phyloP scores from a whole-genome alignment of 2,113 vertebrate genomes.

The Eidolon helvum region DNA sequence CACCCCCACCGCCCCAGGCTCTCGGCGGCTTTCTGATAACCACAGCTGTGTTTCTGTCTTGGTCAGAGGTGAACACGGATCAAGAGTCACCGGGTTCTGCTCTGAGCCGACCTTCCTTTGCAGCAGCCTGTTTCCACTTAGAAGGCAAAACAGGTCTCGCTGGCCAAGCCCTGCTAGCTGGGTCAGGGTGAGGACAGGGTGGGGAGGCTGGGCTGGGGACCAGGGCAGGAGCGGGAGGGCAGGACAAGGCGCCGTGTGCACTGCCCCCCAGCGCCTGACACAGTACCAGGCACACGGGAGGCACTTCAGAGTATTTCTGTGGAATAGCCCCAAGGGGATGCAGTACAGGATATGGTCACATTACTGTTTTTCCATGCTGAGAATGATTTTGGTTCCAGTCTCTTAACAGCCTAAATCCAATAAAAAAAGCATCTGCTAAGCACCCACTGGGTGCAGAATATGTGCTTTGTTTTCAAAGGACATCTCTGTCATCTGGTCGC shows the following conservation, averaged over 20 bases:
- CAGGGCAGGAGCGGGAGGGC: background rate
- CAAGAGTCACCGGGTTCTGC: conserved; percentile 48
- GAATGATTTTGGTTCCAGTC: background rate
- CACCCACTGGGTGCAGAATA: background rate
- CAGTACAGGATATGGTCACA: background rate
- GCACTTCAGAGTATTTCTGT: background rate
- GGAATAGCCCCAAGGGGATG: background rate
- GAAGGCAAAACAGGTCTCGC: conserved; percentile 36
- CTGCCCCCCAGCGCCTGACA: background rate
- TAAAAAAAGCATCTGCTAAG: background rate
- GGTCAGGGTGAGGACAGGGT: background rate
- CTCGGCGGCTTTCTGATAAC: conserved; percentile 52
- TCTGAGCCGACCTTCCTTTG: conserved; percentile 43
- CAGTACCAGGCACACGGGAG: background rate
- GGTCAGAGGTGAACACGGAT: conserved; percentile 54
- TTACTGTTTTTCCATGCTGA: background rate
- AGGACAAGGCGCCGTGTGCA: background rate
- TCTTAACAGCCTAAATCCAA: background rate
- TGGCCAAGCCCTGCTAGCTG: background rate
- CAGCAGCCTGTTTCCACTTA: conserved; percentile 64
- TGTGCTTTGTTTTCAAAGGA: background rate
- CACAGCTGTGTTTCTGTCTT: conserved; percentile 59
- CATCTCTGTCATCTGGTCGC: background rate
- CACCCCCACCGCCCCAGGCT: background rate
- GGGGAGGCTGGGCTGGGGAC: background rate